These are phyloP conservation scores for Propsilocerus akamusi DNA, from an alignment of 1,140 invertebrate species.

Conservation along the genomic window DNA sequence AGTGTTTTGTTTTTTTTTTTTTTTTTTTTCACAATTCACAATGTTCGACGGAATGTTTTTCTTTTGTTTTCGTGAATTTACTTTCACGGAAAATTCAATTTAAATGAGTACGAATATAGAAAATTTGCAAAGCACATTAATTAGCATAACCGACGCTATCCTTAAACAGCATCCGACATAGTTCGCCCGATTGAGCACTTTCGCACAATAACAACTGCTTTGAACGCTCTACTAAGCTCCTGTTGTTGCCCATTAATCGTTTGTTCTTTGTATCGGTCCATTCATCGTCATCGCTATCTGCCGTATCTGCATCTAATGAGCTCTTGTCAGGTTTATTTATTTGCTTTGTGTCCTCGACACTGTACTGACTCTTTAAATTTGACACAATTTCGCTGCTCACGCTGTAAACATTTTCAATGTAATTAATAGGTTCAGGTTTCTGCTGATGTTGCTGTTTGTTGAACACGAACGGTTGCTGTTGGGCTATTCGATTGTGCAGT, in stretches of 20 bases:
- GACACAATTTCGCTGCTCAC: slow-evolving; percentile 1
- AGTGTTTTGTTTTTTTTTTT: no score
- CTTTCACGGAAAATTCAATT: no score
- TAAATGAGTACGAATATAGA: no score
- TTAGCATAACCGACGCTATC: slow-evolving; percentile 6
- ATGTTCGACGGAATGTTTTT: no score
- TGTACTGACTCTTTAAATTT: not conserved
- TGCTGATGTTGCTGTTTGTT: not conserved
- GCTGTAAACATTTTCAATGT: not conserved
- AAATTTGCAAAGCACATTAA: no score
- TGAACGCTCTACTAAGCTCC: slow-evolving; percentile 10
- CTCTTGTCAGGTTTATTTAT: not conserved
- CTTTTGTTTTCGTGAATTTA: no score
- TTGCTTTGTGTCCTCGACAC: not conserved
- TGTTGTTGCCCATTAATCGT: slow-evolving; percentile 10
- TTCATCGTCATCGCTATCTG: not conserved
- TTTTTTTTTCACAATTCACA: no score
- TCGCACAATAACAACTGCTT: slow-evolving; percentile 10
- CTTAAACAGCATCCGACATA: slow-evolving; percentile 11
- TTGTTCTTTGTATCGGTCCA: slow-evolving; percentile 8
- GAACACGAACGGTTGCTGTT: not conserved
- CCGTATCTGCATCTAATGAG: not conserved
- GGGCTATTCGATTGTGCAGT: not conserved
- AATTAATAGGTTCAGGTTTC: not conserved
- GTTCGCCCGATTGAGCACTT: slow-evolving; percentile 8